phyloP scores from a whole-genome alignment of 2,797 vertebrate genomes.

The Cyclura pinguis region DNA sequence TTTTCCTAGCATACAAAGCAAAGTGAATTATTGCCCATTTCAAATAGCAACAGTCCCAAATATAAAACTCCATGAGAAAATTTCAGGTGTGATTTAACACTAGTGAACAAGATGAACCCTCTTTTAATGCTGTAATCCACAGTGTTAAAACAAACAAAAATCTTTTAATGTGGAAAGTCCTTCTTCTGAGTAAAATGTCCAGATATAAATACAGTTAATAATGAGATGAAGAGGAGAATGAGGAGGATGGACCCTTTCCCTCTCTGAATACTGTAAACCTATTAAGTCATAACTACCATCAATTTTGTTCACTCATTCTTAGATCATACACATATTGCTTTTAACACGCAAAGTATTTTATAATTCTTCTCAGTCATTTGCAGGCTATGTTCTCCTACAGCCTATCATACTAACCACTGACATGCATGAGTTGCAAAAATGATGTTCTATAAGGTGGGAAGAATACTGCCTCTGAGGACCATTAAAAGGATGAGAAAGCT shows the following conservation, averaged over 20 bases:
- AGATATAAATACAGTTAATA: no score
- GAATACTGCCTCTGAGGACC: not conserved
- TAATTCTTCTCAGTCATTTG: no score
- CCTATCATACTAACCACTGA: not conserved
- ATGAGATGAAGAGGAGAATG: no score
- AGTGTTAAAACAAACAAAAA: no score
- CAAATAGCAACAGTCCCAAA: not conserved
- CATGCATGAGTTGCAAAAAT: not conserved
- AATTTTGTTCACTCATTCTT: not conserved
- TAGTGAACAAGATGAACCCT: not conserved
- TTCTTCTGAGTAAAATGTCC: no score
- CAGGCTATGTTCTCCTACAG: not conserved
- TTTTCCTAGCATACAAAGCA: not conserved
- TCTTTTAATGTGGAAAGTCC: no score
- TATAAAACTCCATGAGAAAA: not conserved
- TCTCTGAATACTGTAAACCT: not conserved
- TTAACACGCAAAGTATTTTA: no score
- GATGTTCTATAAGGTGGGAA: not conserved
- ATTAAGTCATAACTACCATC: not conserved
- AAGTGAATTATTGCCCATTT: not conserved
- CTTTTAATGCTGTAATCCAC: no score
- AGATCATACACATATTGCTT: not conserved
- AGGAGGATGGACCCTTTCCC: not conserved
- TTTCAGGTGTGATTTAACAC: not conserved
- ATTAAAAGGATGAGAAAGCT: not conserved